Conservation (phyloP, 2,888 invertebrate species). For the Saturnia japonica region DNA sequence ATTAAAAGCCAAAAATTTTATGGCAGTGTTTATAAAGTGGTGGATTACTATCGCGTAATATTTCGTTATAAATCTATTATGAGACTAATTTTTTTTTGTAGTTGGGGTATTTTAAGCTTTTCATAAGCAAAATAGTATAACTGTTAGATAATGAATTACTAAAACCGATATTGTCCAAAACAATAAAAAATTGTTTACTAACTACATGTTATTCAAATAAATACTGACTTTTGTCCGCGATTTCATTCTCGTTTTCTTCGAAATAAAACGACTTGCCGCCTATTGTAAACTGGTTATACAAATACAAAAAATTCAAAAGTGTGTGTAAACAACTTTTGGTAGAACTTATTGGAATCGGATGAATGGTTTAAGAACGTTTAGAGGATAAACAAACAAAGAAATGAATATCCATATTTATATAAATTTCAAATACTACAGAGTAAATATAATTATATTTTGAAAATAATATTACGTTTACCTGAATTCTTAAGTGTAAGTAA, state of each 20-base stretch:
- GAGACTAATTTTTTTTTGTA: slow-evolving; percentile 42
- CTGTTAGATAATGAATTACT: background rate
- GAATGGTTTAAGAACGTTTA: too few relatives aligned
- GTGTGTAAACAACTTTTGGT: too few relatives aligned
- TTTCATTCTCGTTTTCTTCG: too few relatives aligned
- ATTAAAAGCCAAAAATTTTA: slow-evolving; percentile 3
- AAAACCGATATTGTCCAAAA: background rate
- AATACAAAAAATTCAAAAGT: too few relatives aligned
- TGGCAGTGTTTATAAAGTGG: slow-evolving; percentile 17
- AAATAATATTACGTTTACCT: too few relatives aligned
- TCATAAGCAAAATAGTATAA: background rate
- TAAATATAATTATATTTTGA: background rate
- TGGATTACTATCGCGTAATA: slow-evolving; percentile 35
- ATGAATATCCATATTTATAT: too few relatives aligned
- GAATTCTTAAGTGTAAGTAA: too few relatives aligned
- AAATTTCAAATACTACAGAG: background rate
- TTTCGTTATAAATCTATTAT: slow-evolving; percentile 53
- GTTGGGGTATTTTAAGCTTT: background rate
- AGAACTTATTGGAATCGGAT: too few relatives aligned
- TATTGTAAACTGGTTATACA: too few relatives aligned
- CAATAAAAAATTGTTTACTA: background rate
- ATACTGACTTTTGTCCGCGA: background rate
- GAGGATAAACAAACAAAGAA: too few relatives aligned
- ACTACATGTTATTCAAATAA: background rate
- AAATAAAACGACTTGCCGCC: too few relatives aligned